phyloP scores from a whole-genome alignment of 2,888 invertebrate genomes.

The Cheilosia impressa region DNA sequence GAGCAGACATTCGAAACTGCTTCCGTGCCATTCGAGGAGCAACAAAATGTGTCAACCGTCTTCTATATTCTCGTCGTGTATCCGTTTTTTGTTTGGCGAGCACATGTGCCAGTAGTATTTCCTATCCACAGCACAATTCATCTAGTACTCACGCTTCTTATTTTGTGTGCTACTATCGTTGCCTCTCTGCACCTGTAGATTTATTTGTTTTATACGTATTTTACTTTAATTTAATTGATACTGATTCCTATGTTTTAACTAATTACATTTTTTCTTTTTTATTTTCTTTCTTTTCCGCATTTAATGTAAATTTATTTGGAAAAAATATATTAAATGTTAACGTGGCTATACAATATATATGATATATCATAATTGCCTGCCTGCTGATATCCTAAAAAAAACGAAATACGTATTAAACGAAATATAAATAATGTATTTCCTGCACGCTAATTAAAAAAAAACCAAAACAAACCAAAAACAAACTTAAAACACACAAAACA shows the following conservation, averaged over 20 bases:
- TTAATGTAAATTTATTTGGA: constrained; percentile 76
- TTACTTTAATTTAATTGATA: constrained; percentile 74
- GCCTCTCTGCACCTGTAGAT: constrained; percentile 64
- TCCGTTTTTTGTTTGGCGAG: not conserved
- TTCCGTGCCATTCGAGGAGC: not conserved
- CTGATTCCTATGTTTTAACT: constrained; percentile 77
- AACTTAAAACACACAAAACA: constrained; percentile 61
- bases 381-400: constrained; percentile 74
- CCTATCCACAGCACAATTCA: constrained; percentile 46
- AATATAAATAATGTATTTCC: constrained; percentile 73
- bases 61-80: not conserved
- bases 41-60: not conserved
- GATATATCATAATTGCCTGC: constrained; percentile 75
- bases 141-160: constrained; percentile 39
- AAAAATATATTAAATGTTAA: constrained; percentile 73
- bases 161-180: constrained; percentile 31
- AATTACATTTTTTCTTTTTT: constrained; percentile 77
- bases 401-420: constrained; percentile 73
- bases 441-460: constrained; percentile 70
- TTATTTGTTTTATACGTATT: constrained; percentile 72
- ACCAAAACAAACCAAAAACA: constrained; percentile 26
- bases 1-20: too few relatives aligned
- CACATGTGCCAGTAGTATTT: not conserved
- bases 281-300: constrained; percentile 77
- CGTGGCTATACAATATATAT: constrained; percentile 70